Base-by-base conservation (phyloP, 2,888 invertebrate genomes). In the Gerris lacustris region DNA sequence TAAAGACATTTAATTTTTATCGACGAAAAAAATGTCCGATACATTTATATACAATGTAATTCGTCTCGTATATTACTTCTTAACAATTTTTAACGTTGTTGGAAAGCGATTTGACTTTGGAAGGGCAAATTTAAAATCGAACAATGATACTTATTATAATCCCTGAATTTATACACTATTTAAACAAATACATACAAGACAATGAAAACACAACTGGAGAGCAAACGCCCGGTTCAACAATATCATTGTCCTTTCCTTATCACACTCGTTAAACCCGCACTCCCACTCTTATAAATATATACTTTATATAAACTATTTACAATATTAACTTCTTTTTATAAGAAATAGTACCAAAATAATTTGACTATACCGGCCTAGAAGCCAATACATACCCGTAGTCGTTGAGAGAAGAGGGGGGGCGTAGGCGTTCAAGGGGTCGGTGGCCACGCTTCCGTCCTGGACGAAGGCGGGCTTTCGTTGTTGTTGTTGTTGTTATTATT, bases 401-500 rank as follows among this genome's bases (percentile, higher is more conserved):
- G 73, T 72, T 72, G 63, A 55, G 18, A 43, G 43, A 11, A 9
- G 43, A 44, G 45, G 44, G 44, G n/a, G 67, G 44, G 6, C 11
- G 31, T 15, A 66, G 43, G 17, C 18, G 15, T 17, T 44, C 44
- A 44, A 44, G 45, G 67, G 9, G 67, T 44, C 31, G 67, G 67
- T 2, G 45, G 67, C 45, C 44, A 45, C 1, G 70, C 67, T 11
- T 66, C 62, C 15, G 70, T 11, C n/a, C 47, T 55, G 62, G 70
- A 43, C 31, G 31, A 31, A 4, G 69, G 69, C 9, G 71, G 63
- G 45, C 67, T 66, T 11, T 69, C 68, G 67, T 73, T 73, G 67
- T 72, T 73, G 68, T 74, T 74, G 69, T 71, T 70, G 69, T 73
- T 73, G 69, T 75, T 74, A 62, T 71, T 69, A 31, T 79, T 79